phyloP scores from a whole-genome alignment of 2,888 invertebrate species.

The Phragmatobia fuliginosa region DNA sequence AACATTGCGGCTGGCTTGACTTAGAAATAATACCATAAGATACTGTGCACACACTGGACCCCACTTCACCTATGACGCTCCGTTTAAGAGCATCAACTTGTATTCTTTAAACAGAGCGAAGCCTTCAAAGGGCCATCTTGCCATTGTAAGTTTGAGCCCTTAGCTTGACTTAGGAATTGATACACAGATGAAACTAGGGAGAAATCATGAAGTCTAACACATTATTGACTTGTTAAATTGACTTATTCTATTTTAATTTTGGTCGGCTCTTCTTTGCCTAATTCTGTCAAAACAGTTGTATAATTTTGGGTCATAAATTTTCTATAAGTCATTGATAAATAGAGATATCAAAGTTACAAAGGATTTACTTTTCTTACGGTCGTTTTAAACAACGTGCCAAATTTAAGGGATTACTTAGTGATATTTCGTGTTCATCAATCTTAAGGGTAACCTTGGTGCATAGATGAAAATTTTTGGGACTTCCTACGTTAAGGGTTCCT shows the following conservation, averaged over 20 bases:
- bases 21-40: slow-evolving; percentile 85
- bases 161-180: slow-evolving; percentile 52
- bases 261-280: too few species aligned
- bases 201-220: background rate
- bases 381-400: too few species aligned
- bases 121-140: slow-evolving; percentile 58
- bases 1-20: slow-evolving; percentile 78
- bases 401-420: too few species aligned
- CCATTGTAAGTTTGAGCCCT: slow-evolving; percentile 49
- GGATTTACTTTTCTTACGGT: too few species aligned
- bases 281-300: too few species aligned
- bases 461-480: too few species aligned
- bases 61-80: slow-evolving; percentile 77
- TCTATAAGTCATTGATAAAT: too few species aligned
- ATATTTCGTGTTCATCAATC: too few species aligned
- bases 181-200: slow-evolving; percentile 40
- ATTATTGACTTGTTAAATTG: background rate
- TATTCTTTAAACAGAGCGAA: slow-evolving; percentile 81
- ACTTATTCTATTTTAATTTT: background rate
- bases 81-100: slow-evolving; percentile 79
- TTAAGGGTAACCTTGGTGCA: too few species aligned
- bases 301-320: too few species aligned
- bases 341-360: too few species aligned
- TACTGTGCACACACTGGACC: slow-evolving; percentile 77
- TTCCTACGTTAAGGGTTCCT: too few species aligned